Percentiles rank a stretch among this genome's conserved stretches.
Evolutionary conservation across 2,888 invertebrate genomes (phyloP).

Genomic region (Dascillus cervinus): DNA sequence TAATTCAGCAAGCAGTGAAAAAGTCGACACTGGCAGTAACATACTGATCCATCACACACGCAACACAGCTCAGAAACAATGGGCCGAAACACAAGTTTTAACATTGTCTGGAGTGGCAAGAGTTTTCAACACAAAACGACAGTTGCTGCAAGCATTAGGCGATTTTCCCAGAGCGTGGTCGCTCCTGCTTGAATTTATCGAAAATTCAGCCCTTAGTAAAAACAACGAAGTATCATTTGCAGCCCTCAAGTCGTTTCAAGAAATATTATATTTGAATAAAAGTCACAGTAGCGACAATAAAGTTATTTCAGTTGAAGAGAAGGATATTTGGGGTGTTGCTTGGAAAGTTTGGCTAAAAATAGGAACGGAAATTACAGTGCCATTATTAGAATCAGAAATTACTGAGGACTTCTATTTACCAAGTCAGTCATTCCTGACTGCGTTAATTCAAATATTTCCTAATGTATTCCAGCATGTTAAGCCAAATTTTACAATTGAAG

Average conservation of each 20-base stretch:
- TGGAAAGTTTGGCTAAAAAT: slow-evolving; percentile 87
- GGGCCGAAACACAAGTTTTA: slow-evolving; percentile 95
- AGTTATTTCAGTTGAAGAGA: slow-evolving; percentile 38
- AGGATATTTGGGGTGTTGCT: slow-evolving; percentile 69
- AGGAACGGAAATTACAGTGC: slow-evolving; percentile 68
- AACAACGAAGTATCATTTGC: slow-evolving; percentile 96
- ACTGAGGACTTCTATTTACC: slow-evolving; percentile 68
- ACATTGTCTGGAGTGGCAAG: slow-evolving; percentile 87
- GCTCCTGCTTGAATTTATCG: slow-evolving; percentile 86
- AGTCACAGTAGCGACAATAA: slow-evolving; percentile 39
- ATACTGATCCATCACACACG: slow-evolving; percentile 97
- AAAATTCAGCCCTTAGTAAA: slow-evolving; percentile 82
- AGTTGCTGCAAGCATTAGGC: slow-evolving; percentile 71
- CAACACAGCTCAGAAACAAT: slow-evolving; percentile 97
- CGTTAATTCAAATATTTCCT: slow-evolving; percentile 92
- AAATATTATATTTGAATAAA: slow-evolving; percentile 71
- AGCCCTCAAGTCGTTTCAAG: slow-evolving; percentile 94
- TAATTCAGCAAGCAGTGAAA: slow-evolving; percentile 64
- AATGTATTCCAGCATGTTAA: slow-evolving; percentile 83
- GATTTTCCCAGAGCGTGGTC: slow-evolving; percentile 95
- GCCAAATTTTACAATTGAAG: slow-evolving; percentile 56
- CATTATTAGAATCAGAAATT: slow-evolving; percentile 40
- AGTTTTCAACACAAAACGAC: slow-evolving; percentile 86
- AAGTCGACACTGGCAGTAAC: slow-evolving; percentile 78
- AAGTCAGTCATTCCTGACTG: slow-evolving; percentile 88